Conservation (phyloP, 30 jellyfish, hydroid and myxozoan genomes). For the Hydra vulgaris region DNA sequence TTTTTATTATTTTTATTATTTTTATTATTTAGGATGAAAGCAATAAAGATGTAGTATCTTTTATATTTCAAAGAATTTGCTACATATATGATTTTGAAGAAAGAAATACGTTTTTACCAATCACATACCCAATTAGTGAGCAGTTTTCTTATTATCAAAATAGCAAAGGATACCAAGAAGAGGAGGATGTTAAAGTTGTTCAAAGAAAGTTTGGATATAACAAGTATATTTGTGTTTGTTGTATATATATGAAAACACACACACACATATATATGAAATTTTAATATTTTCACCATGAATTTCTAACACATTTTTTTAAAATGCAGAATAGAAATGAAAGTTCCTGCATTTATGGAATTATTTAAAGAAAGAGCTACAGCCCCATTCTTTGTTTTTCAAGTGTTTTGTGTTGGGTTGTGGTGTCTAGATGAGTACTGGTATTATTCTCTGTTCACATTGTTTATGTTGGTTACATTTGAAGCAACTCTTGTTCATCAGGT, state of each 20-base stretch:
- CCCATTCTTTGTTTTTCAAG: slow-evolving; percentile 99
- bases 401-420: slow-evolving; percentile 97
- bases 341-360: slow-evolving; percentile 87
- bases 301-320: neutral
- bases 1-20: too few species aligned
- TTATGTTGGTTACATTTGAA: slow-evolving; percentile 89
- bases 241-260: too few species aligned
- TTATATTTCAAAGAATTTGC: slow-evolving; percentile 66
- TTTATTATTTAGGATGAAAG: slow-evolving; percentile 39
- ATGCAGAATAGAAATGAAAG: slow-evolving; percentile 88
- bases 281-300: neutral
- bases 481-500: slow-evolving; percentile 99
- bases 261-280: too few species aligned
- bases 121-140: slow-evolving; percentile 70
- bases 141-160: slow-evolving; percentile 75
- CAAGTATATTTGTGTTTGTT: too few species aligned
- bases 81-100: slow-evolving; percentile 74
- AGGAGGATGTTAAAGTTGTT: slow-evolving; percentile 64
- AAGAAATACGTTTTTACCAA: slow-evolving; percentile 54
- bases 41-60: slow-evolving; percentile 45
- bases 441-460: slow-evolving; percentile 74
- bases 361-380: slow-evolving; percentile 98
- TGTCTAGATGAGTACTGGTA: slow-evolving; percentile 98
- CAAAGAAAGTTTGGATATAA: slow-evolving; percentile 62
- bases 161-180: slow-evolving; percentile 80